Evolutionary conservation across 1,140 invertebrate genomes (phyloP).

Genomic region (Drosophila parvula): DNA sequence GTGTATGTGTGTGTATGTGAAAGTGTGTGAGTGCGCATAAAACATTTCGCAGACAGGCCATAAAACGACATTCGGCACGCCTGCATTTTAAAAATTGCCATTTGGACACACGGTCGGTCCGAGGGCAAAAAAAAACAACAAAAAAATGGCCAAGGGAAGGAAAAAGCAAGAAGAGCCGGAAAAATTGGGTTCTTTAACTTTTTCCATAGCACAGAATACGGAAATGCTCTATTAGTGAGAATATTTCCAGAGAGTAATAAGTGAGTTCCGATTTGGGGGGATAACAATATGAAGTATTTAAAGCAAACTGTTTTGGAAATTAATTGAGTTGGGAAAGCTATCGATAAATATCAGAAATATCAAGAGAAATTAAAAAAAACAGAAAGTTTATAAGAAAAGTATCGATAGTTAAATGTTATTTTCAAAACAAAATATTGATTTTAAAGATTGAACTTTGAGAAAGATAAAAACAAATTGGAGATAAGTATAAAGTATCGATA

Average conservation of each 20-base stretch:
- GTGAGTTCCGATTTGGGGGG: background rate
- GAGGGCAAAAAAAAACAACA: background rate
- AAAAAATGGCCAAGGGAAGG: background rate
- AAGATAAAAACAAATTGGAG: too few relatives aligned
- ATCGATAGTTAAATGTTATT: background rate
- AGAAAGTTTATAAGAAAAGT: background rate
- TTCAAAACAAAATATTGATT: background rate
- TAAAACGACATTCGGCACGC: slow-evolving; percentile 62
- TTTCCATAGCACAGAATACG: background rate
- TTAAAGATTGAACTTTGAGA: background rate
- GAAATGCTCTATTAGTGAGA: slow-evolving; percentile 13
- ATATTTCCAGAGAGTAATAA: background rate
- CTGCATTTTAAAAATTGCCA: slow-evolving; percentile 65
- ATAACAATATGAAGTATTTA: too few relatives aligned
- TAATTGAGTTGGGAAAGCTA: too few relatives aligned
- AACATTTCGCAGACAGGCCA: slow-evolving; percentile 61
- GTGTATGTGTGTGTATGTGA: background rate
- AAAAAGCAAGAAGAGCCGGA: background rate
- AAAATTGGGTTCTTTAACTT: slow-evolving; percentile 5
- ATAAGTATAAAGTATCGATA: background rate
- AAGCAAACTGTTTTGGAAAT: background rate
- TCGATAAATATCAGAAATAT: too few relatives aligned
- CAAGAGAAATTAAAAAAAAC: too few relatives aligned
- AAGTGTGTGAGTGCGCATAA: slow-evolving; percentile 49
- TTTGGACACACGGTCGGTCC: slow-evolving; percentile 49